Base-by-base conservation (phyloP, 2,113 vertebrate species). In the Hylia prasina region DNA sequence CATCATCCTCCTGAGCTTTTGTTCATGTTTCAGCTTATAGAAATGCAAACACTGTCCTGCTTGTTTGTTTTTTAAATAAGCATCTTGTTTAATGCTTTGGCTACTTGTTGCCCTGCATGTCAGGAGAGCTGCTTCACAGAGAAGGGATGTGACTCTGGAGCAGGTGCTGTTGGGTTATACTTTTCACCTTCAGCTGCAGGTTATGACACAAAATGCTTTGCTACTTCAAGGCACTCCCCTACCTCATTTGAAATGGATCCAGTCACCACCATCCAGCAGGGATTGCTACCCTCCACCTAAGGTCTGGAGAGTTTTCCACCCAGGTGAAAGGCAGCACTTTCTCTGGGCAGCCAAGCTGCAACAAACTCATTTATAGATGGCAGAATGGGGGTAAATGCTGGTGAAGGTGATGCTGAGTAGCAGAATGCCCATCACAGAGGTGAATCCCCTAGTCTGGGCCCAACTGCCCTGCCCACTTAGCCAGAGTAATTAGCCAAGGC, bases 201-300 rank as follows among this genome's bases (percentile, higher is more conserved):
- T 54, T 60, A 3, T 51, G 18, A 39, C 39, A 40, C n/a, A 53
- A 78, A 90, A 76, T 9, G 20, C 37, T 82, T 94, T 61, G 15
- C 20, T 73, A 4, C 51, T 45, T 68, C 31, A 80, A 23, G 28
- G 22, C 17, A 51, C 42, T 66, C 79, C 7, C 28, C 13, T 44
- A 8, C 13, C 19, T 17, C 28, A 17, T n/a, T 61, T 77, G 19
- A 85, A 95, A 77, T 31, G 12, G 25, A 68, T 73, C 42, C 3
- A 1, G 5, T 17, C 44, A 51, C 27, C 24, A 27, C 9, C 8
- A 45, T n/a, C 5, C 19, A 48, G 48, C 58, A 69, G 22, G 31
- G n/a, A 31, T 15, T 69, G 24, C 4, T 54, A 10, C 3, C 3
- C 47, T 6, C 0, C 7, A 21, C 15, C 20, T 80, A 9, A 6